These are phyloP conservation scores for Emberiza fucata DNA, from an alignment of 2,113 vertebrate genomes.

Conservation along the genomic window DNA sequence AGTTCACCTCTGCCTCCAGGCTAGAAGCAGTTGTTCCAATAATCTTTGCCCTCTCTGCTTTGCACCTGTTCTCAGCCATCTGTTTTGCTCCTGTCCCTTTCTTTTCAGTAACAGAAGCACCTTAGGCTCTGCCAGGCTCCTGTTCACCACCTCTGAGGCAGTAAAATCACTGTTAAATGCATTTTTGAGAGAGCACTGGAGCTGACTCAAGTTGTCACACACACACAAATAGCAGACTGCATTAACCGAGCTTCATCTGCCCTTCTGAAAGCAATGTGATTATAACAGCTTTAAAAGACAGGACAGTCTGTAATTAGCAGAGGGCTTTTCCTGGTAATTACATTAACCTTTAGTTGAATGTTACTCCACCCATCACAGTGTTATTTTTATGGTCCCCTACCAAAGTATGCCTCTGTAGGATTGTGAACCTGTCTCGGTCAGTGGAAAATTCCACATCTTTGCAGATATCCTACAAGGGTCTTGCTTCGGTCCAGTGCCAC, in stretches of 20 bases:
- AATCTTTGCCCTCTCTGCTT: neutral
- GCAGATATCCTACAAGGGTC: neutral
- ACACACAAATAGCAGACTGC: neutral
- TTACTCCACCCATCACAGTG: neutral
- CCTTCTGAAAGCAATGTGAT: slow-evolving; percentile 23
- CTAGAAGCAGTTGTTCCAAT: neutral
- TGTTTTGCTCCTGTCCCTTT: neutral
- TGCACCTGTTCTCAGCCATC: neutral
- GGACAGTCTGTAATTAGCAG: slow-evolving; percentile 6
- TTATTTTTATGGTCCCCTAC: neutral
- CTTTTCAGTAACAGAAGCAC: neutral
- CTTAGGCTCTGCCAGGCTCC: neutral
- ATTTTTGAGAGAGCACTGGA: neutral
- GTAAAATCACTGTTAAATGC: neutral
- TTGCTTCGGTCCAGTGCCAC: neutral
- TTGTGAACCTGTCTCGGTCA: neutral
- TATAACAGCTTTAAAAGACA: slow-evolving; percentile 32
- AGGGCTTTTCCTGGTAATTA: slow-evolving; percentile 13
- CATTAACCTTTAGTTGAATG: slow-evolving; percentile 23
- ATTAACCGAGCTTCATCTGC: neutral
- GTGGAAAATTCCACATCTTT: slow-evolving; percentile 49
- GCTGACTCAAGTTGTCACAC: neutral
- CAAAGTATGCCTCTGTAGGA: neutral
- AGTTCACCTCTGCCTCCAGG: neutral
- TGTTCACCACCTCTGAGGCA: neutral